Percentiles rank a stretch among this genome's conserved stretches.
phyloP scores from a whole-genome alignment of 2,113 vertebrate genomes.

The Ursus arctos region DNA sequence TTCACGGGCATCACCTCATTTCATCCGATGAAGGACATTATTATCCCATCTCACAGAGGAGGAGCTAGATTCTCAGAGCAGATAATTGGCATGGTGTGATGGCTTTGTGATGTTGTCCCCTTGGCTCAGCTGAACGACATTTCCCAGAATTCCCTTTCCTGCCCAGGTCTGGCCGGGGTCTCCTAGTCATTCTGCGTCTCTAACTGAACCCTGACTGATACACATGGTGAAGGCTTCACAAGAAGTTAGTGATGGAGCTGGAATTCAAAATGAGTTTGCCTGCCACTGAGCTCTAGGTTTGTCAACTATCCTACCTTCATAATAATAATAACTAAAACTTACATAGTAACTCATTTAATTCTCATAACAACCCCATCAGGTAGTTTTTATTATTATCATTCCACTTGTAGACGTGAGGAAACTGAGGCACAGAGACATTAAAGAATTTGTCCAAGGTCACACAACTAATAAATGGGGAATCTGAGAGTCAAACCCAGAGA shows the following conservation, averaged over 20 bases:
- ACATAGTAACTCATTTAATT: constrained; percentile 16
- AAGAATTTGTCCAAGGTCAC: neutral
- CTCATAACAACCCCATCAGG: neutral
- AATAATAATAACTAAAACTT: constrained; percentile 27
- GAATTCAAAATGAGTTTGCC: neutral
- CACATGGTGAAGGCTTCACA: neutral
- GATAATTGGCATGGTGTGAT: neutral
- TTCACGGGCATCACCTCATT: neutral
- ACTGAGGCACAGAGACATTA: neutral
- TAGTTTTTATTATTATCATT: constrained; percentile 5
- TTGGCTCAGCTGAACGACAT: neutral
- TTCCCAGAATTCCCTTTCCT: constrained; percentile 48
- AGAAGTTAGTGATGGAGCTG: neutral
- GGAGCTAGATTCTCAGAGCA: neutral
- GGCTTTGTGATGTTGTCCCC: neutral
- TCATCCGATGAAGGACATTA: neutral
- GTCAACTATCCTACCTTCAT: neutral
- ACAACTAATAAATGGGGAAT: neutral
- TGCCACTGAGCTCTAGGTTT: neutral
- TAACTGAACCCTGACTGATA: neutral
- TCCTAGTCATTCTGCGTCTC: neutral
- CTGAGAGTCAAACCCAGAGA: neutral
- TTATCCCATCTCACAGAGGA: neutral
- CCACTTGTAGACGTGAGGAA: neutral
- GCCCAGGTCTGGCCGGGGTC: neutral